A percentile compares a stretch with the other conserved stretches of the same genome.
phyloP scores from a whole-genome alignment of 2,797 vertebrate genomes.

The Sphaeramia orbicularis region DNA sequence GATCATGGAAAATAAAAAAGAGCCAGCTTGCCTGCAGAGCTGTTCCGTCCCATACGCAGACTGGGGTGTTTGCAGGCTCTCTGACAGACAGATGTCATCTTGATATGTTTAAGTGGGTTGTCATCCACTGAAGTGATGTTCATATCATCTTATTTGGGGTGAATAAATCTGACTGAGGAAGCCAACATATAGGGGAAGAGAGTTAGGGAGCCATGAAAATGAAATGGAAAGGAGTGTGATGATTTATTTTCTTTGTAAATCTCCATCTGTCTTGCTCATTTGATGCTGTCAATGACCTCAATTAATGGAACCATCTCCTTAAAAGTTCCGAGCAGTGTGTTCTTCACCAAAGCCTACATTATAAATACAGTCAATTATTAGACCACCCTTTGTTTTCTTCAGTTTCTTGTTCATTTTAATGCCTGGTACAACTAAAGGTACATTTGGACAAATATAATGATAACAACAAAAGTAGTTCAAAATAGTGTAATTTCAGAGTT shows the following conservation, averaged over 20 bases:
- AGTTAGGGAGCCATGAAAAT: constrained; percentile 2
- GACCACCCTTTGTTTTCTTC: too few relatives aligned
- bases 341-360: too few relatives aligned
- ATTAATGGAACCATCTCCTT: constrained; percentile 39
- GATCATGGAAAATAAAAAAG: constrained; percentile 64
- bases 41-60: constrained; percentile 61
- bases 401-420: too few relatives aligned
- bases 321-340: not conserved
- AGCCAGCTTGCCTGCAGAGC: constrained; percentile 68
- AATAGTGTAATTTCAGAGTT: too few relatives aligned
- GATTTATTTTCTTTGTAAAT: not conserved
- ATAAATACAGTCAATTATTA: too few relatives aligned
- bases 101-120: constrained; percentile 62
- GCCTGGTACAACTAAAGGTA: too few relatives aligned
- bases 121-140: constrained; percentile 34
- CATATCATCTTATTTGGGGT: constrained; percentile 20
- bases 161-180: constrained; percentile 25
- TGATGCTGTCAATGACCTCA: constrained; percentile 18
- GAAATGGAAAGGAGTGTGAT: not conserved
- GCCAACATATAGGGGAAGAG: constrained; percentile 15
- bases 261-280: not conserved
- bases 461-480: too few relatives aligned
- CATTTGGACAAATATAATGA: too few relatives aligned
- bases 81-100: constrained; percentile 71
- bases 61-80: constrained; percentile 50